Base-by-base conservation (phyloP, 2,888 invertebrate genomes). In the Mylabris sibirica region DNA sequence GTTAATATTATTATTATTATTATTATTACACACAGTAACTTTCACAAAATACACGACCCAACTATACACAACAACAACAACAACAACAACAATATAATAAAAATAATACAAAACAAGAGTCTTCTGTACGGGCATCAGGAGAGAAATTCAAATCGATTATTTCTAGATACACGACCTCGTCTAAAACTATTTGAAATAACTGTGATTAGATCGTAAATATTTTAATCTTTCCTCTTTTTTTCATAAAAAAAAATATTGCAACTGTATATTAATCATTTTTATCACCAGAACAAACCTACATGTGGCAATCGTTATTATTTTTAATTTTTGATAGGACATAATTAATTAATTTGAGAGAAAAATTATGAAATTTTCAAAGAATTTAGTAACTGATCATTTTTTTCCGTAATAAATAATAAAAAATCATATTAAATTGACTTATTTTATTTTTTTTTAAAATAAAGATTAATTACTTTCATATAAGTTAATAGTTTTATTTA, bases 21-120 rank as follows among this genome's bases (percentile, higher is more conserved):
- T 57, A 22, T 57, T 57, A 14, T 49, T 53, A 57, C 24, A 24
- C 24, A 17, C 14, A 41, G 14, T 9, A 24, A 57, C 57, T 57
- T 57, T 57, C 57, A 57, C 57, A 57, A 57, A 57, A 57, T 57
- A 57, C 14, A 22, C 57, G 57, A 57, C 22, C 14, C 57, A 57
- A 24, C 24, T 49, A 22, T 11, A 0, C 49, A 22, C 44, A 44
- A 44, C 5, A 44, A 44, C 4, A 44, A 5, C 1, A 44, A 44
- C 17, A 44, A 44, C 5, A 44, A 1, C 4, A 4, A n/a, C n/a
- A n/a, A n/a, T n/a, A 20, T 1, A 20, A 20, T 9, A 20, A 11
- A 24, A 53, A 5, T 53, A 30, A 35, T 44, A n/a, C 53, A 60
- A 61, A 44, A 49, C 9, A 61, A 53, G 17, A 57, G 24, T 61